A percentile compares a stretch with the other conserved stretches of the same genome.
Evolutionary conservation across 1,140 invertebrate genomes (phyloP).

Genomic region (Arion vulgaris): DNA sequence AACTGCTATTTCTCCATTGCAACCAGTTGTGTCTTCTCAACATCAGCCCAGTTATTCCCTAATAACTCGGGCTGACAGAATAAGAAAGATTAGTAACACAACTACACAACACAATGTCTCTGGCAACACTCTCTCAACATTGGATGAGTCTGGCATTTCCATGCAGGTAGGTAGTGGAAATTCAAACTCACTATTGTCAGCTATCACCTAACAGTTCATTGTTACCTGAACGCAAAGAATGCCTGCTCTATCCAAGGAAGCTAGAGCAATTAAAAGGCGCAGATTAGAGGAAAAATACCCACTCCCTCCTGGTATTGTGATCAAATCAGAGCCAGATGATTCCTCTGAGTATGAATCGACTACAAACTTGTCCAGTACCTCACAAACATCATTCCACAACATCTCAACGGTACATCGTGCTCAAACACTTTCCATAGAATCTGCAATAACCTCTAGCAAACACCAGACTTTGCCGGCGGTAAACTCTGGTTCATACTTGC

Average conservation of each 20-base stretch:
- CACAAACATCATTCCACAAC: neutral
- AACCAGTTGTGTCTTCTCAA: neutral
- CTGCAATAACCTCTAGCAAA: neutral
- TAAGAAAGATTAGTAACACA: neutral
- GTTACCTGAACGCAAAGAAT: neutral
- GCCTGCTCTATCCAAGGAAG: neutral
- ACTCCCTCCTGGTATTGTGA: slow-evolving; percentile 39
- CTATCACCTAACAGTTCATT: slow-evolving; percentile 2
- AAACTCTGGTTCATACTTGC: neutral
- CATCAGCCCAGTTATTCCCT: neutral
- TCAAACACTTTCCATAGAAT: neutral
- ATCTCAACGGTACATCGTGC: neutral
- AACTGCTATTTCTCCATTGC: neutral
- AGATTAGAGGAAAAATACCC: slow-evolving; percentile 38
- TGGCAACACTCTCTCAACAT: neutral
- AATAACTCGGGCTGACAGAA: neutral
- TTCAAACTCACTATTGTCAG: neutral
- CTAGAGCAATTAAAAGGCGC: slow-evolving; percentile 5
- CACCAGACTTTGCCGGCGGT: neutral
- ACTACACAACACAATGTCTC: neutral
- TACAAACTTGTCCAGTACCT: neutral
- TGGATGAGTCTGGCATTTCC: neutral
- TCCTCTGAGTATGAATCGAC: neutral
- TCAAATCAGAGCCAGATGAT: slow-evolving; percentile 41
- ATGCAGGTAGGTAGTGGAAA: neutral